Evolutionary conservation across 1,140 invertebrate genomes (phyloP), one percentile per base, ranked within the genome.

Genomic region (Atta cephalotes): DNA sequence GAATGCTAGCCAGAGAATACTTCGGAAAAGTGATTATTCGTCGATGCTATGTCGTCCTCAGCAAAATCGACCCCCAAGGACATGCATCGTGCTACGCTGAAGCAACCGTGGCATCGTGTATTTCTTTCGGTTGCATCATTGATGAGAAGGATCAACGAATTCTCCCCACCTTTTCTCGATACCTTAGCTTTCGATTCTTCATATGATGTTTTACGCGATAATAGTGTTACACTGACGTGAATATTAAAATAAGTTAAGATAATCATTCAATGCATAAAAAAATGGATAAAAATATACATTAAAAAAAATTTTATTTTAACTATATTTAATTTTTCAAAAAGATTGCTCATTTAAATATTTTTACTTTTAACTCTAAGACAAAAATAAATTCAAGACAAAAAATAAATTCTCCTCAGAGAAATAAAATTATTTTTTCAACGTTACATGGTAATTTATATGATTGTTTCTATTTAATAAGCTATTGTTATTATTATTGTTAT

Each of bases 91-190:
- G 68, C 88, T 51, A 85, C 72, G 76, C 78, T 66, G 70, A 62
- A 74, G 60, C 60, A 76, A 58, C 28, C 79, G 62, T 68, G 72
- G 77, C 77, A 84, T 91, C 89, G 91, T 94, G 93, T 94, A 94
- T 95, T 92, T 93, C 90, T 79, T 93, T 93, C 89, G 88, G 80
- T 74, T 95, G 93, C 93, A 95, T 95, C 94, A 95, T 95, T 95
- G 92, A 95, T 95, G 91, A 89, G 77, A 76, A 78, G 77, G 78
- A 53, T 28, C 35, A 86, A 28, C 77, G 68, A 82, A 58, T 89
- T 56, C 58, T 72, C 49, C 25, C 56, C 49, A 16, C 39, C 53
- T 58, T 9, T 58, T 10, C 39, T 63, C 81, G 18, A 28, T 76
- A 49, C 65, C 35, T 45, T 85, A 62, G 35, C 63, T 68, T 45